phyloP scores from a whole-genome alignment of 2,113 vertebrate species.

The Pseudolaguvia tuberculata region DNA sequence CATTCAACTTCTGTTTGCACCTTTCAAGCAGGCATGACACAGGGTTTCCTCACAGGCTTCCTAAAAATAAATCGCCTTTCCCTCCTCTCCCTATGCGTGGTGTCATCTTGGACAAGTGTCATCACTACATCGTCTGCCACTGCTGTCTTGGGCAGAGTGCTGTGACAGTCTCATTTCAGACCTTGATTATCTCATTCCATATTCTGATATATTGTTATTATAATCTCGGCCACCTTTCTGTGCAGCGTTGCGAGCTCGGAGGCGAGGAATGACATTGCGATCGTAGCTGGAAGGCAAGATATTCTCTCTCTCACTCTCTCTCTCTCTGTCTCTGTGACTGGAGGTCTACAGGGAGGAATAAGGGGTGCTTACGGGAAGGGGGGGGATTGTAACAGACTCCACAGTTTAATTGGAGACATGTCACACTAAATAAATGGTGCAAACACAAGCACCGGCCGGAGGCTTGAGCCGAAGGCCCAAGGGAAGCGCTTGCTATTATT shows the following conservation, averaged over 20 bases:
- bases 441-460: constrained; percentile 74
- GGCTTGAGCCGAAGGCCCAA: constrained; percentile 70
- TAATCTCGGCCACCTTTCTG: constrained; percentile 68
- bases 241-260: constrained; percentile 58
- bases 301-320: constrained; percentile 56
- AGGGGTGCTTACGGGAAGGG: constrained; percentile 74
- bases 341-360: constrained; percentile 74
- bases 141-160: constrained; percentile 19
- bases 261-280: constrained; percentile 70
- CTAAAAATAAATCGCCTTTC: constrained; percentile 28
- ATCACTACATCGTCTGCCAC: constrained; percentile 26
- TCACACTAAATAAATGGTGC: constrained; percentile 79
- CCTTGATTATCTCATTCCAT: constrained; percentile 69
- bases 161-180: constrained; percentile 59
- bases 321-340: constrained; percentile 65
- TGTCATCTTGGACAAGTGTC: constrained; percentile 37
- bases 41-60: constrained; percentile 12
- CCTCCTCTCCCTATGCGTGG: not conserved
- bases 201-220: constrained; percentile 69
- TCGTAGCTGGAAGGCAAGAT: constrained; percentile 72
- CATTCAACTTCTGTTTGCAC: constrained; percentile 37
- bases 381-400: constrained; percentile 73
- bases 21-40: constrained; percentile 17
- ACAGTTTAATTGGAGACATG: constrained; percentile 79
- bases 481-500: constrained; percentile 72